Conservation (phyloP, 2,888 invertebrate species). For the Xestia c-nigrum region DNA sequence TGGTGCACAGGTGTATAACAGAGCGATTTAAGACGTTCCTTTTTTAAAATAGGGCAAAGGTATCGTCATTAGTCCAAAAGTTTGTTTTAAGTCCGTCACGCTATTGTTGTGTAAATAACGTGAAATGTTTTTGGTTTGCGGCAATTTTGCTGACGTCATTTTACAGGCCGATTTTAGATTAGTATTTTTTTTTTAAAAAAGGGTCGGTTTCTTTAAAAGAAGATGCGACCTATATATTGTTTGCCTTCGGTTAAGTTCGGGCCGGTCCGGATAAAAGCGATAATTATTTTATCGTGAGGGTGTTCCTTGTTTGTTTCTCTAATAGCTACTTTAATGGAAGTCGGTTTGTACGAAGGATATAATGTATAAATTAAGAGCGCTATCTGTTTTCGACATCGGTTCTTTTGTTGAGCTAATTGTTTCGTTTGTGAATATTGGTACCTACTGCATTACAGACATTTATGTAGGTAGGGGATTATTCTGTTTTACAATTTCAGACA, state of each 20-base stretch:
- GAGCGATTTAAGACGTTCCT: conserved; percentile 71
- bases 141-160: conserved; percentile 87
- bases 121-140: conserved; percentile 75
- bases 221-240: conserved; percentile 70
- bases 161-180: conserved; percentile 81
- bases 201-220: conserved; percentile 79
- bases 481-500: not conserved
- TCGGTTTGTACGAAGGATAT: conserved; percentile 76
- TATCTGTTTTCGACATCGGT: conserved; percentile 76
- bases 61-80: conserved; percentile 81
- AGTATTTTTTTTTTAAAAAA: conserved; percentile 75
- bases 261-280: conserved; percentile 86
- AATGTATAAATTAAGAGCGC: conserved; percentile 83
- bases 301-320: conserved; percentile 90
- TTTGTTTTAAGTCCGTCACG: conserved; percentile 89
- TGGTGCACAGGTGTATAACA: conserved; percentile 83
- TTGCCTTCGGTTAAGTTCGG: conserved; percentile 64
- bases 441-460: not conserved
- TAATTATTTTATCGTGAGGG: conserved; percentile 89
- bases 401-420: conserved; percentile 64
- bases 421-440: conserved; percentile 48
- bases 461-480: not conserved
- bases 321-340: conserved; percentile 89
- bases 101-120: conserved; percentile 80
- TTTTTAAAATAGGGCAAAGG: conserved; percentile 77